A percentile compares a stretch with the other conserved stretches of the same genome.
phyloP scores from a whole-genome alignment of 2,113 vertebrate genomes.

The Boleophthalmus pectinirostris region DNA sequence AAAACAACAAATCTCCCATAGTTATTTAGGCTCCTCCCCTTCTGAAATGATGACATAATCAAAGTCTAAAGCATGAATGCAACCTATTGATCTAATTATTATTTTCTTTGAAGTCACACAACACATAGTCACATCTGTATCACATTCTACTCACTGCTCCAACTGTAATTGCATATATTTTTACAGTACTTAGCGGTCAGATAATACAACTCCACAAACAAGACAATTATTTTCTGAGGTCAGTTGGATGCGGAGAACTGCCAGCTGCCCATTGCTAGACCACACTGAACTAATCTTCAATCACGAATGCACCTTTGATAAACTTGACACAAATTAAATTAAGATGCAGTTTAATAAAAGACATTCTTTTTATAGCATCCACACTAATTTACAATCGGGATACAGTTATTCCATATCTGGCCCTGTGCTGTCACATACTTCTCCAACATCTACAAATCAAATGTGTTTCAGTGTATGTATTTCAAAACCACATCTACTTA shows the following conservation, averaged over 20 bases:
- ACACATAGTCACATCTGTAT: no score
- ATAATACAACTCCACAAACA: not conserved
- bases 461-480: not conserved
- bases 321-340: not conserved
- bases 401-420: slow-evolving; percentile 5
- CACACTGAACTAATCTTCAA: not conserved
- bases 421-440: not conserved
- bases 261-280: not conserved
- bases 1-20: no score
- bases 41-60: no score
- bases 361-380: not conserved
- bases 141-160: not conserved
- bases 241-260: not conserved
- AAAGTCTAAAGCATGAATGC: no score
- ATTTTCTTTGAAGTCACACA: not conserved
- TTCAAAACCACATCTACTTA: slow-evolving; percentile 4
- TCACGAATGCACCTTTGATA: not conserved
- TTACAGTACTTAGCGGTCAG: not conserved
- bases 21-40: no score
- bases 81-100: not conserved
- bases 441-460: slow-evolving; percentile 2
- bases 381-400: not conserved
- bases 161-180: not conserved
- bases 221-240: not conserved
- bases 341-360: not conserved